Conservation (phyloP, 2,113 vertebrate genomes). For the Taurulus bubalis region DNA sequence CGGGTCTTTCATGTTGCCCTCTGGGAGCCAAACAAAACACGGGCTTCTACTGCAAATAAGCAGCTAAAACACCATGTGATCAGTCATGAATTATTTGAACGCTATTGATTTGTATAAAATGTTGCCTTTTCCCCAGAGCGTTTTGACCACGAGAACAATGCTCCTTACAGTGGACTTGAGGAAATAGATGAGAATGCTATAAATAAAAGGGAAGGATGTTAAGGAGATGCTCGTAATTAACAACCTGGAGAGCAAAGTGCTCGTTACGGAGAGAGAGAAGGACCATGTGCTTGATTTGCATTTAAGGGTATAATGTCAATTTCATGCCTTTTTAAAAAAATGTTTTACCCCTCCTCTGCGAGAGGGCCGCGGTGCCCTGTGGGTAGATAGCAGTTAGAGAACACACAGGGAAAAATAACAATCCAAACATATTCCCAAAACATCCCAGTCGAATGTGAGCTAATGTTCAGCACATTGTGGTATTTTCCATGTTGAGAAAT, state of each 20-base stretch:
- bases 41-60: constrained; percentile 77
- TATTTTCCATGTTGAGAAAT: constrained; percentile 69
- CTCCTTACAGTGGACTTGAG: constrained; percentile 52
- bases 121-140: constrained; percentile 77
- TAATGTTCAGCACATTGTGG: constrained; percentile 73
- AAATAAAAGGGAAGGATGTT: constrained; percentile 22
- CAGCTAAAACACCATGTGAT: constrained; percentile 83
- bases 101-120: constrained; percentile 85
- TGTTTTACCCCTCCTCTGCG: constrained; percentile 44
- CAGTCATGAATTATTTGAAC: constrained; percentile 83
- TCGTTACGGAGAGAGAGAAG: constrained; percentile 27
- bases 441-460: constrained; percentile 55
- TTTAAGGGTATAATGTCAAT: constrained; percentile 81
- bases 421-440: constrained; percentile 72
- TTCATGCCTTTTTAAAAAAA: constrained; percentile 80
- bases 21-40: constrained; percentile 78
- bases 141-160: constrained; percentile 71
- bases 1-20: constrained; percentile 77
- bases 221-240: constrained; percentile 45
- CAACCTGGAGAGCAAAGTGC: constrained; percentile 38
- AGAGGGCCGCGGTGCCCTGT: constrained; percentile 71
- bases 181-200: constrained; percentile 11
- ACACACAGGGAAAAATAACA: constrained; percentile 73
- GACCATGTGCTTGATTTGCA: constrained; percentile 59
- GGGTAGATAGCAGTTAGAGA: constrained; percentile 75